Percentiles rank a stretch among this genome's conserved stretches.
phyloP scores from a whole-genome alignment of 1,140 invertebrate species.

The Brachystomella parvula region DNA sequence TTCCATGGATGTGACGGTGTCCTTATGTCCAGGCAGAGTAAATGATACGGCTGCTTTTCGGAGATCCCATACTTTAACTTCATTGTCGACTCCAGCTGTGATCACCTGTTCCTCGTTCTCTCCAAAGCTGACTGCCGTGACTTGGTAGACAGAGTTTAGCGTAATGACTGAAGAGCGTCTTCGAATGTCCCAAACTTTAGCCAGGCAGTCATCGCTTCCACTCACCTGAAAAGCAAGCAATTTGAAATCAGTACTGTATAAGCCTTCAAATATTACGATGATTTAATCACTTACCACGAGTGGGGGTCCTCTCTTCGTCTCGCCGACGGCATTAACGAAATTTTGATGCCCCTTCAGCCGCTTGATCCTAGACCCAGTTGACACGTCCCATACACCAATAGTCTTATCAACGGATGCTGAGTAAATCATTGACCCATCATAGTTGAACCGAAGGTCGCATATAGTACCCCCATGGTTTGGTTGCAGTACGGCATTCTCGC shows the following conservation, averaged over 20 bases:
- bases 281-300: too few relatives aligned
- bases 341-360: slow-evolving; percentile 74
- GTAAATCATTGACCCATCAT: slow-evolving; percentile 82
- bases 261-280: too few relatives aligned
- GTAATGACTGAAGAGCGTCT: slow-evolving; percentile 68
- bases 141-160: slow-evolving; percentile 73
- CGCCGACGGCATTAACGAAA: slow-evolving; percentile 78
- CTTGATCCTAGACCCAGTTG: slow-evolving; percentile 74
- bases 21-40: slow-evolving; percentile 76
- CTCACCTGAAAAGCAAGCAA: too few relatives aligned
- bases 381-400: slow-evolving; percentile 89
- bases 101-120: slow-evolving; percentile 86
- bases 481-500: slow-evolving; percentile 84
- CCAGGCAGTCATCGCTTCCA: slow-evolving; percentile 85
- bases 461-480: slow-evolving; percentile 92
- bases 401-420: slow-evolving; percentile 92
- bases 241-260: too few relatives aligned
- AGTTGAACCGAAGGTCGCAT: slow-evolving; percentile 91
- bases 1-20: slow-evolving; percentile 87
- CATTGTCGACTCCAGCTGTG: slow-evolving; percentile 93
- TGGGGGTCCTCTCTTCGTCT: slow-evolving; percentile 75
- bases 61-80: slow-evolving; percentile 95
- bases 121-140: slow-evolving; percentile 88
- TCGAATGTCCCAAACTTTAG: slow-evolving; percentile 54
- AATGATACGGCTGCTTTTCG: slow-evolving; percentile 82